Base-by-base conservation (phyloP, 1,140 invertebrate genomes). In the Caenorhabditis remanei region DNA sequence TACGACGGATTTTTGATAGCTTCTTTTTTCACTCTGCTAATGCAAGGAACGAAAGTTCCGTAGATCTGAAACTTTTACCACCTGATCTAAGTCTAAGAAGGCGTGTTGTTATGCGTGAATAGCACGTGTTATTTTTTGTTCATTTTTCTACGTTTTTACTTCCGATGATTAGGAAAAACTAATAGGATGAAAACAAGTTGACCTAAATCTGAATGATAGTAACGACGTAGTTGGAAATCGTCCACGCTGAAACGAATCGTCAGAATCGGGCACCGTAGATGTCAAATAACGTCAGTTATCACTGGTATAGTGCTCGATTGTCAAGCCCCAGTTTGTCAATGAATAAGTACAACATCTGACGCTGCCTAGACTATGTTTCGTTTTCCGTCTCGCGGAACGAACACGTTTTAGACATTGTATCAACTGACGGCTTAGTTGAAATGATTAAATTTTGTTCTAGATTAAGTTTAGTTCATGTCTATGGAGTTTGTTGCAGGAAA, bases 371-470 rank as follows among this genome's bases (percentile, higher is more conserved):
- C 43, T 71, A 71, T 71, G 43, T 46, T 63, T 21, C 32, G 24
- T 40, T 63, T 58, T 58, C 55, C 11, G 55, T 58, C 19, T 7
- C 6, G 13, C 13, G 55, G 55, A 32, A 24, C 8, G 61, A 63
- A 63, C 61, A 63, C 21, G 61, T 63, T 24, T 63, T 6, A 24
- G 21, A 63, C 21, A 63, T 63, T 1, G 19, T 32, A 32, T 32
- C 32, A 19, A 8, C 56, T 21, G 16, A 32, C 56, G 56, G 61
- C 8, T 63, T 14, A 32, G 24, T 32, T 63, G 61, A 40, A 63
- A 63, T 63, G 61, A 63, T 63, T 71, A 71, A n/a, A 71, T 71
- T 32, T 8, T 71, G 65, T 71, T 71, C 40, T 43, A 71, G 65
- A 71, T 71, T 71, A 71, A 46, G 21, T n/a, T 71, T 67, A 67